Percentiles rank a stretch among this genome's conserved stretches.
Evolutionary conservation across 2,797 vertebrate genomes (phyloP).

Genomic region (Silurus aristotelis): DNA sequence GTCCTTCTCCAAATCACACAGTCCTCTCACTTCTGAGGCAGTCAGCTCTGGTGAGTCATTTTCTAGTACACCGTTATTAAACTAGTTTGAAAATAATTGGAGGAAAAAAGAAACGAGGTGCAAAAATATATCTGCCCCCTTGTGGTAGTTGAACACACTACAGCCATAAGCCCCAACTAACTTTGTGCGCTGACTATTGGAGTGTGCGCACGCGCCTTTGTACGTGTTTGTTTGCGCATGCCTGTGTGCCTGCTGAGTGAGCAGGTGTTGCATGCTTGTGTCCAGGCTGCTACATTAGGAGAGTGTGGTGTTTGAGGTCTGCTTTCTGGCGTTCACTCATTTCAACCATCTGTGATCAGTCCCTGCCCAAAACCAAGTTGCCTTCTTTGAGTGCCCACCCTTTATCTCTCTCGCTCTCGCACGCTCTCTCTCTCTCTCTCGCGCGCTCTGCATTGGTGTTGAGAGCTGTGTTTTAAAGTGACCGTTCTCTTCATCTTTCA

Average conservation of each 20-base stretch:
- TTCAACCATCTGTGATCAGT: constrained; percentile 65
- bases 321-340: constrained; percentile 68
- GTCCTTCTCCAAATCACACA: constrained; percentile 85
- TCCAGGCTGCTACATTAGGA: constrained; percentile 79
- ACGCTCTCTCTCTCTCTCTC: constrained; percentile 50
- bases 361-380: constrained; percentile 39
- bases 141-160: constrained; percentile 11
- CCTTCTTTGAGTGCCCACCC: constrained; percentile 14
- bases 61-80: not conserved
- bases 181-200: not conserved
- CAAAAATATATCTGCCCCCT: constrained; percentile 10
- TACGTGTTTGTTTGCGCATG: not conserved
- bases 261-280: constrained; percentile 63
- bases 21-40: constrained; percentile 84
- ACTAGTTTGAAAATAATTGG: not conserved
- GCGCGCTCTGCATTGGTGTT: not conserved
- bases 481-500: constrained; percentile 62
- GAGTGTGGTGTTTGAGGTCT: constrained; percentile 71
- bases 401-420: constrained; percentile 6
- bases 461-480: constrained; percentile 4
- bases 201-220: not conserved
- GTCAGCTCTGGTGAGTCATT: constrained; percentile 59
- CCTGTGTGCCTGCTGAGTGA: constrained; percentile 52
- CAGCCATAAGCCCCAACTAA: not conserved
- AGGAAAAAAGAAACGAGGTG: not conserved